Percentiles rank a stretch among this genome's conserved stretches.
Evolutionary conservation across 2,888 invertebrate genomes (phyloP).

Genomic region (Dryocosmus kuriphilus): DNA sequence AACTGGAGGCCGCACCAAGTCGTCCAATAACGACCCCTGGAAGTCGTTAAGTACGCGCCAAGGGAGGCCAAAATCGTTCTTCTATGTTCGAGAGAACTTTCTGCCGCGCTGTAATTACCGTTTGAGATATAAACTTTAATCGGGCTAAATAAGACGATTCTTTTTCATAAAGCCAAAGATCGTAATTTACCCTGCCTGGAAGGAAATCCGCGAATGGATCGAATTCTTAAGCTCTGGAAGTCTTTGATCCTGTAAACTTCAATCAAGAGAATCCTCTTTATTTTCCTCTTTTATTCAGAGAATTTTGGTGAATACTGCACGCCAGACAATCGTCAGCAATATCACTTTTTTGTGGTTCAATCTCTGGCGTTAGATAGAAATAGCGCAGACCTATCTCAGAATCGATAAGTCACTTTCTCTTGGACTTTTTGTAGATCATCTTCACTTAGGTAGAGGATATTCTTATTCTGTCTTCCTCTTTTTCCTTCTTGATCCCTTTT

Average conservation of each 20-base stretch:
- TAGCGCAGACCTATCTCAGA: not conserved
- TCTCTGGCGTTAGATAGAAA: not conserved
- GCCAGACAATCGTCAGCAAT: not conserved
- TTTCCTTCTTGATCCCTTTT: not conserved
- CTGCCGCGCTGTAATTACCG: not conserved
- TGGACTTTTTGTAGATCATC: not conserved
- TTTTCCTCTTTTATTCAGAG: not conserved
- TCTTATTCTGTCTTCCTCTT: not conserved
- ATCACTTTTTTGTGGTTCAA: slow-evolving; percentile 2
- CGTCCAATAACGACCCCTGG: not conserved
- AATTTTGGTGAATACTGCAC: not conserved
- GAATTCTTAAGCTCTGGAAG: not conserved
- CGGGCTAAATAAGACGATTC: not conserved
- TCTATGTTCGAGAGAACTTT: not conserved
- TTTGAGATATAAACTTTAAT: not conserved
- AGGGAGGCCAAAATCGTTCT: not conserved
- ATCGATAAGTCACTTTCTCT: not conserved
- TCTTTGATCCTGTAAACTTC: not conserved
- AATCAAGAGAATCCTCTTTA: not conserved
- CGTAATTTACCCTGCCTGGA: not conserved
- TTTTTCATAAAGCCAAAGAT: not conserved
- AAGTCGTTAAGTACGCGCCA: not conserved
- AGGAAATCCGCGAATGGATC: not conserved
- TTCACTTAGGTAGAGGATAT: not conserved
- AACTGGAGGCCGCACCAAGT: not conserved